These are phyloP conservation scores for Vesta saturnalis DNA, from an alignment of 2,888 invertebrate species.

Conservation along the genomic window DNA sequence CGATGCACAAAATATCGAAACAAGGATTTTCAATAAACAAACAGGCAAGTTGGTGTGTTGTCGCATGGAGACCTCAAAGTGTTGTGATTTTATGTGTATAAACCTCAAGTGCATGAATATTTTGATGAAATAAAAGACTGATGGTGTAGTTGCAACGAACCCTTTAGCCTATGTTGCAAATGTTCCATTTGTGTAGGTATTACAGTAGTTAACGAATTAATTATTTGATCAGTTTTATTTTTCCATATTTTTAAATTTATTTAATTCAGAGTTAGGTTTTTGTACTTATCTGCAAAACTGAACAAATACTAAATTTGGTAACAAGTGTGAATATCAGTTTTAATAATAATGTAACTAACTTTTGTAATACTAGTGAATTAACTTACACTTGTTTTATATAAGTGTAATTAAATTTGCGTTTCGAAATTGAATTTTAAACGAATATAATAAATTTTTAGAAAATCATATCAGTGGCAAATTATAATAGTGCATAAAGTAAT, in stretches of 20 bases:
- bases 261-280: no score
- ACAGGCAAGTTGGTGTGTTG: conserved; percentile 48
- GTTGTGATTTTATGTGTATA: conserved; percentile 48
- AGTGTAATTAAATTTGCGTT: conserved; percentile 25
- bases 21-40: conserved; percentile 19
- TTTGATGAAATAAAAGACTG: conserved; percentile 46
- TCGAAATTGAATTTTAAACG: conserved; percentile 4
- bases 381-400: conserved; percentile 21
- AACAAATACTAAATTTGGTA: conserved; percentile 19
- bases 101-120: conserved; percentile 47
- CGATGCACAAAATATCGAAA: conserved; percentile 20
- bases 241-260: conserved; percentile 7
- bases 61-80: conserved; percentile 45
- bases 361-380: conserved; percentile 20
- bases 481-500: not conserved
- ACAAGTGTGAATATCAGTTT: conserved; percentile 24
- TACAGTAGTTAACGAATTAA: conserved; percentile 32
- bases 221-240: conserved; percentile 30
- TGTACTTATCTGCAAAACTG: conserved; percentile 36
- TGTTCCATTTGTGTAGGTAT: conserved; percentile 37
- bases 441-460: conserved; percentile 17
- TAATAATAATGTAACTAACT: conserved; percentile 30
- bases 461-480: not conserved
- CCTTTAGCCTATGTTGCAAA: conserved; percentile 29
- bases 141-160: conserved; percentile 40